Evolutionary conservation across 2,888 invertebrate species (phyloP).

Genomic region (Parnassius mnemosyne): DNA sequence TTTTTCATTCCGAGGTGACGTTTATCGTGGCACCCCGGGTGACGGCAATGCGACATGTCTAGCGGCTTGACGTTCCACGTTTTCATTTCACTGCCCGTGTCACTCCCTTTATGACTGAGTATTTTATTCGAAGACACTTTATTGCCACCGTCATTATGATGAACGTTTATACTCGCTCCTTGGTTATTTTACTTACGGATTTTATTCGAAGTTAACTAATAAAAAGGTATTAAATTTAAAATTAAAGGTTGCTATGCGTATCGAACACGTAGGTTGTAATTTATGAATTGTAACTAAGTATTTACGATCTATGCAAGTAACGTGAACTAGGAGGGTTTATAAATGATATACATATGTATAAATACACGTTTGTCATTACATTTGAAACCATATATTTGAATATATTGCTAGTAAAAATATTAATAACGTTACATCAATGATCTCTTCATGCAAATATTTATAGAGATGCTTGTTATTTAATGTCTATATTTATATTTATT

Average conservation of each 20-base stretch:
- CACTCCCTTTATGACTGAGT: conserved; percentile 72
- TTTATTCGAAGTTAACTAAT: conserved; percentile 34
- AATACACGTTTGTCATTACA: too few species aligned
- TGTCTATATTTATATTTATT: too few species aligned
- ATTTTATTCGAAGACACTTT: conserved; percentile 75
- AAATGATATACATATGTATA: conserved; percentile 8
- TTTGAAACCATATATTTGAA: too few species aligned
- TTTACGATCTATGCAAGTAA: conserved; percentile 20
- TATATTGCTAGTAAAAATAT: too few species aligned
- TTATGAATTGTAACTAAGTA: conserved; percentile 19
- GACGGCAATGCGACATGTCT: conserved; percentile 58
- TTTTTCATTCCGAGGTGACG: conserved; percentile 77
- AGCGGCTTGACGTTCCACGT: conserved; percentile 70
- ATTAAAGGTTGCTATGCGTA: conserved; percentile 16
- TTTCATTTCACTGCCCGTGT: conserved; percentile 69
- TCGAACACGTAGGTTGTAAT: conserved; percentile 10
- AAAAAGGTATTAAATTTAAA: conserved; percentile 24
- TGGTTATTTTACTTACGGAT: conserved; percentile 65
- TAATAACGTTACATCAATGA: too few species aligned
- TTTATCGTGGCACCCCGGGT: conserved; percentile 74
- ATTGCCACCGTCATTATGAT: conserved; percentile 74
- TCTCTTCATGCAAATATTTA: too few species aligned
- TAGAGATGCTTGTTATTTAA: too few species aligned
- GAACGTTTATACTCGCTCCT: conserved; percentile 60
- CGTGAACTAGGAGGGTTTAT: conserved; percentile 15